Percentiles rank a stretch among this genome's conserved stretches.
These are phyloP conservation scores for Lasaia peninsularis DNA, from an alignment of 1,140 invertebrate species.

Conservation along the genomic window DNA sequence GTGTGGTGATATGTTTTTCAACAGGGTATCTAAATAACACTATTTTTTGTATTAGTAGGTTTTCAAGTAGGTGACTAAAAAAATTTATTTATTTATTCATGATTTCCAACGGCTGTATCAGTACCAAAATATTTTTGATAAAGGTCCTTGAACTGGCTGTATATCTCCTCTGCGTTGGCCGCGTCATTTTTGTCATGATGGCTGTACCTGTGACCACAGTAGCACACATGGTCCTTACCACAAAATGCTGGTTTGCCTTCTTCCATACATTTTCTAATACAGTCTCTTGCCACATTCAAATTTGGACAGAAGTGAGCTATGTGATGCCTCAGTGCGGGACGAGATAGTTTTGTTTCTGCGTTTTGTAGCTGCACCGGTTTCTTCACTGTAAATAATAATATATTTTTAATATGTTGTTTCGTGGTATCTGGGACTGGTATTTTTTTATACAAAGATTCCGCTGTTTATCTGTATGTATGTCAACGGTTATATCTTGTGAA, in stretches of 20 bases:
- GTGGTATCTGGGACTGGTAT: no score
- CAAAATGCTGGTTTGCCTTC: constrained; percentile 57
- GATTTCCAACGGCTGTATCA: neutral
- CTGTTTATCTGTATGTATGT: no score
- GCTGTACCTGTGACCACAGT: constrained; percentile 50
- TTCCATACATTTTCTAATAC: constrained; percentile 49
- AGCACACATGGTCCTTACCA: constrained; percentile 64
- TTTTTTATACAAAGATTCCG: no score
- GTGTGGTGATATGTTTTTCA: no score
- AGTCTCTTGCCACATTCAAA: constrained; percentile 42
- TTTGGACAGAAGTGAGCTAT: constrained; percentile 67
- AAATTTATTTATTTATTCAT: neutral
- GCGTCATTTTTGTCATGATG: constrained; percentile 16
- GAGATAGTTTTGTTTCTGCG: neutral
- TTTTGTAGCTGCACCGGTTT: no score
- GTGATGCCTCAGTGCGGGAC: constrained; percentile 41
- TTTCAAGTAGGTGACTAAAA: no score
- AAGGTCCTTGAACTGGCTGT: constrained; percentile 46
- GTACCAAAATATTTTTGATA: constrained; percentile 58
- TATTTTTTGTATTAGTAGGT: no score
- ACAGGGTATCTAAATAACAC: no score
- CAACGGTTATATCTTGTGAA: no score
- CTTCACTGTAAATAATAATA: no score
- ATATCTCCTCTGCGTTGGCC: constrained; percentile 22
- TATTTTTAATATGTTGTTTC: no score